Base-by-base conservation (phyloP, 2,888 invertebrate species). In the Agelastica alni region DNA sequence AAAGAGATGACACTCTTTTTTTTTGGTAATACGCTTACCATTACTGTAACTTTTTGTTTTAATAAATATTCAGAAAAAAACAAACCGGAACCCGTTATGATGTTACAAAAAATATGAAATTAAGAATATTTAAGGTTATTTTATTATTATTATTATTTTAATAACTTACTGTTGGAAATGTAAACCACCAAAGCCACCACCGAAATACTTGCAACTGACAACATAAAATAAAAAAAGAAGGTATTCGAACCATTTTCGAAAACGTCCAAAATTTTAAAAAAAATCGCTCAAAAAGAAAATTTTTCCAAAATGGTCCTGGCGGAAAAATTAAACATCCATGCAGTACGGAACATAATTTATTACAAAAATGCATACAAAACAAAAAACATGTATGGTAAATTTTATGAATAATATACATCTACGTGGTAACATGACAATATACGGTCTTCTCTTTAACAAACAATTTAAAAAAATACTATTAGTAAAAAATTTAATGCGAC, bases 331-430 rank as follows among this genome's bases (percentile, higher is more conserved):
- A 65, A 65, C 64, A 59, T 56, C 57, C 65, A 64, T 64, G 59
- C 65, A 64, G 53, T 62, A 63, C 49, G 41, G 36, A 61, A 61
- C 63, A 62, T 53, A 61, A 63, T 65, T 64, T 65, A 65, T 65
- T 65, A 61, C 60, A 64, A 62, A 65, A 64, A 61, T 64, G 59
- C 61, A 65, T 61, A 64, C 63, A 61, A 61, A 58, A 61, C 51
- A 63, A 64, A 51, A 58, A 46, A 51, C 32, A 37, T 18, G 45
- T 30, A 45, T 39, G 13, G 16, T 46, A 41, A 32, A 39, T 42
- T 31, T 48, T 20, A 31, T 30, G 36, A 34, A 36, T 41, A 43
- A 47, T 57, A 44, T 44, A 47, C 43, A 52, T 31, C 46, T 47
- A 52, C 32, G 14, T 44, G 44, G 46, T 39, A 46, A 32, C n/a